A percentile compares a stretch with the other conserved stretches of the same genome.
Evolutionary conservation across 2,113 vertebrate species (phyloP).

Genomic region (Speoplatyrhinus poulsoni): DNA sequence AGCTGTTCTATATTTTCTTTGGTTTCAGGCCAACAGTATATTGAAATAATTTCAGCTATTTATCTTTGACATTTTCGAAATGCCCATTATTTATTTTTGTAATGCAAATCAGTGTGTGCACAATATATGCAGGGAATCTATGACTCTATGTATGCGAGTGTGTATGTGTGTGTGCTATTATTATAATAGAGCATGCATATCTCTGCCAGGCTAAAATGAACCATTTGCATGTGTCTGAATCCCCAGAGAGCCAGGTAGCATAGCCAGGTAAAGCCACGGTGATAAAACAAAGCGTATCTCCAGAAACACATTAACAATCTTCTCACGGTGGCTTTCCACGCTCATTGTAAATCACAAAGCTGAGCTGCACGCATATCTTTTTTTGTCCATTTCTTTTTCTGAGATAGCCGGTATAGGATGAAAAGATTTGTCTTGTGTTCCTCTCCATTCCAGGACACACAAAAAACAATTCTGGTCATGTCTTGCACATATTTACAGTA

Average conservation of each 20-base stretch:
- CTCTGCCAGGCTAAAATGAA: slow-evolving; percentile 21
- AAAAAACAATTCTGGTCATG: too few relatives aligned
- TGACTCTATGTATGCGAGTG: background rate
- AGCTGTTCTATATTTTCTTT: slow-evolving; percentile 10
- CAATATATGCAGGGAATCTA: background rate
- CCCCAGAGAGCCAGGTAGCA: slow-evolving; percentile 20
- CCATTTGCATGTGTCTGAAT: slow-evolving; percentile 28
- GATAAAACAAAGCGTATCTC: slow-evolving; percentile 7
- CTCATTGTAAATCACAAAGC: background rate
- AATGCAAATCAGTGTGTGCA: background rate
- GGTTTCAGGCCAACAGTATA: slow-evolving; percentile 22
- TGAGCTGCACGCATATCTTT: background rate
- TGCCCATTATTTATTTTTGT: slow-evolving; percentile 18
- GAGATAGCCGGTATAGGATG: too few relatives aligned
- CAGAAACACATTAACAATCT: slow-evolving; percentile 6
- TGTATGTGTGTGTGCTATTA: slow-evolving; percentile 10
- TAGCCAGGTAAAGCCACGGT: slow-evolving; percentile 1
- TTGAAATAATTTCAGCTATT: slow-evolving; percentile 16
- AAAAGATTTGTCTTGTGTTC: too few relatives aligned
- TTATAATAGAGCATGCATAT: slow-evolving; percentile 15
- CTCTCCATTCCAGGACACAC: too few relatives aligned
- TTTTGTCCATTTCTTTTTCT: background rate
- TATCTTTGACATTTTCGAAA: slow-evolving; percentile 16
- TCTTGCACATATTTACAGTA: too few relatives aligned
- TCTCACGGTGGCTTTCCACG: background rate